Evolutionary conservation across 64 coral and sea anemone genomes (phyloP).

Genomic region (Stylophora pistillata): DNA sequence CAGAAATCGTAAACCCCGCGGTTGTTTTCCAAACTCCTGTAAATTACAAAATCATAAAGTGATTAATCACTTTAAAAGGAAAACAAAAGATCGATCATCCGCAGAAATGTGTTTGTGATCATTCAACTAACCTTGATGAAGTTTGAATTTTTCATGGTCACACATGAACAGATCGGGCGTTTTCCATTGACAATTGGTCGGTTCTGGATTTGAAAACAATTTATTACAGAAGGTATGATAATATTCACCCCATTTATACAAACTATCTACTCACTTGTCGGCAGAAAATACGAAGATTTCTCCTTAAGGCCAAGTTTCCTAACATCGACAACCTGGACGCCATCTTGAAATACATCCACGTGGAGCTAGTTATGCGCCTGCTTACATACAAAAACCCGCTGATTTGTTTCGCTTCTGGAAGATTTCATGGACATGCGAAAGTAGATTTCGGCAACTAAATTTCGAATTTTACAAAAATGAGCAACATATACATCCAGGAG

Average conservation of each 20-base stretch:
- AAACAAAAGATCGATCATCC: not conserved
- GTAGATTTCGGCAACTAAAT: not conserved
- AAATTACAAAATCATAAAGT: not conserved
- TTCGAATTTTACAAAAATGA: constrained; percentile 46
- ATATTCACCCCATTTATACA: not conserved
- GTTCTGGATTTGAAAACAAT: not conserved
- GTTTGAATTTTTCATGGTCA: not conserved
- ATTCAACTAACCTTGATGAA: constrained; percentile 1
- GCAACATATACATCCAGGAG: constrained; percentile 99
- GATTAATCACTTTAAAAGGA: not conserved
- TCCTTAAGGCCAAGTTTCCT: constrained; percentile 20
- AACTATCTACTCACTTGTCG: not conserved
- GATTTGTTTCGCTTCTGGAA: not conserved
- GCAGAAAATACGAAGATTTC: constrained; percentile 23
- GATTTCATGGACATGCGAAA: not conserved
- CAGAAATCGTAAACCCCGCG: not conserved
- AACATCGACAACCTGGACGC: constrained; percentile 24
- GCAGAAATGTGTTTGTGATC: no score
- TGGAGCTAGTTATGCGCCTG: constrained; percentile 8
- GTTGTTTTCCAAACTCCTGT: not conserved
- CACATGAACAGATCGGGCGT: not conserved
- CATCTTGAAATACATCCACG: constrained; percentile 58
- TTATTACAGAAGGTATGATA: not conserved
- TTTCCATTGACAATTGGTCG: not conserved
- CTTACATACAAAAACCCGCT: not conserved